Evolutionary conservation across 2,888 invertebrate species (phyloP).

Genomic region (Rhagium mordax): DNA sequence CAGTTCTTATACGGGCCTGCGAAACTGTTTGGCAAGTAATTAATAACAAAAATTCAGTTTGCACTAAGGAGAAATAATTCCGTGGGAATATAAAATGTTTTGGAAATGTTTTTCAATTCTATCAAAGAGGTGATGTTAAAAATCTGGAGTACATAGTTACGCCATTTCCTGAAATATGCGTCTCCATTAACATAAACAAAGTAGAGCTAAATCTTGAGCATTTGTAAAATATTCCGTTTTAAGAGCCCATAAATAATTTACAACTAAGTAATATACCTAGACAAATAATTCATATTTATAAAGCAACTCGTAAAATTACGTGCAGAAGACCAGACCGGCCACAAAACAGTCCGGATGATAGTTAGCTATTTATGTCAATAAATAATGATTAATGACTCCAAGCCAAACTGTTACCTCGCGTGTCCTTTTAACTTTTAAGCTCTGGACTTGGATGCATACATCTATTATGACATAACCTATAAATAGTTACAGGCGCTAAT

Average conservation of each 20-base stretch:
- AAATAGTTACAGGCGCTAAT: constrained; percentile 8
- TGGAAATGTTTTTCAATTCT: too few species aligned
- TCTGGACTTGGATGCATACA: neutral
- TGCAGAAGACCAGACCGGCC: neutral
- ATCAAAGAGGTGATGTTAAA: too few species aligned
- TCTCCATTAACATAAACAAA: too few species aligned
- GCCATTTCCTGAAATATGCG: too few species aligned
- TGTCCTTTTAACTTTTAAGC: neutral
- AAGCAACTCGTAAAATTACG: neutral
- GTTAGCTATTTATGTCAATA: neutral
- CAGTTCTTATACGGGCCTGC: neutral
- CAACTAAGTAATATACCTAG: neutral
- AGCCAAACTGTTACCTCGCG: neutral
- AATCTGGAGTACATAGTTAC: too few species aligned
- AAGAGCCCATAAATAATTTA: neutral
- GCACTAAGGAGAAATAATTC: too few species aligned
- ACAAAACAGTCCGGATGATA: neutral
- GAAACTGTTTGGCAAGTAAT: too few species aligned
- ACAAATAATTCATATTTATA: neutral
- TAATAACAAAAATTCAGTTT: too few species aligned
- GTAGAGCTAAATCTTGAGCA: neutral
- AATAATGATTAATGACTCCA: constrained; percentile 20
- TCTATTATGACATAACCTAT: constrained; percentile 11
- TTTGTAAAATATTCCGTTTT: neutral
- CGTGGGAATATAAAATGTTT: too few species aligned